These are phyloP conservation scores for Petrocephalus sullivani DNA, from an alignment of 2,797 vertebrate genomes.

Conservation along the genomic window DNA sequence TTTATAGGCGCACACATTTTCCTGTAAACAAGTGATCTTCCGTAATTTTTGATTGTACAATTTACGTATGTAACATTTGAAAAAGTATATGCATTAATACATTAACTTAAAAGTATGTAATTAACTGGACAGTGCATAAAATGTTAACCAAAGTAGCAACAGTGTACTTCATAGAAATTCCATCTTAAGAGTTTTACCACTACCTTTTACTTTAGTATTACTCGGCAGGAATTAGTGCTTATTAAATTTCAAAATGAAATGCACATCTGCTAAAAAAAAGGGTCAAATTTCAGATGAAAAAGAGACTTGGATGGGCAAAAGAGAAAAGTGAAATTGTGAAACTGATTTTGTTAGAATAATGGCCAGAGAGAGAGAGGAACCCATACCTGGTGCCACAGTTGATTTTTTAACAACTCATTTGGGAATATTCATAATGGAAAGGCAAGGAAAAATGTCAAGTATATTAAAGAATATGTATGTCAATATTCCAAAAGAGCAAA, in stretches of 20 bases:
- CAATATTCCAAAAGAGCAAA: background rate
- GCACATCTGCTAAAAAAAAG: background rate
- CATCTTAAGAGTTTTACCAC: background rate
- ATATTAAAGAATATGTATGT: background rate
- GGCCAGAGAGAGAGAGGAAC: background rate
- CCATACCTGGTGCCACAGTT: background rate
- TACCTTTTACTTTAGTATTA: background rate
- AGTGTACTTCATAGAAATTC: background rate
- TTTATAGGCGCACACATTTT: background rate
- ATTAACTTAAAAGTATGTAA: background rate
- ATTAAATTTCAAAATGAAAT: background rate
- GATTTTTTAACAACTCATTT: background rate
- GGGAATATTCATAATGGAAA: background rate
- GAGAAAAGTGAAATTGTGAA: background rate
- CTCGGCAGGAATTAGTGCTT: background rate
- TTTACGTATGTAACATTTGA: background rate
- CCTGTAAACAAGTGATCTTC: constrained; percentile 8
- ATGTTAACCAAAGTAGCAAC: background rate
- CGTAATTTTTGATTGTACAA: background rate
- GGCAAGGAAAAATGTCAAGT: background rate
- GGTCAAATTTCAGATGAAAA: background rate
- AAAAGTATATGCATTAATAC: background rate
- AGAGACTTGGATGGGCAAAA: background rate
- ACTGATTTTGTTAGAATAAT: background rate
- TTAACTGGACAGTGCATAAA: background rate